These are phyloP conservation scores for Hyperopisus bebe DNA, from an alignment of 2,113 vertebrate species.

Conservation along the genomic window DNA sequence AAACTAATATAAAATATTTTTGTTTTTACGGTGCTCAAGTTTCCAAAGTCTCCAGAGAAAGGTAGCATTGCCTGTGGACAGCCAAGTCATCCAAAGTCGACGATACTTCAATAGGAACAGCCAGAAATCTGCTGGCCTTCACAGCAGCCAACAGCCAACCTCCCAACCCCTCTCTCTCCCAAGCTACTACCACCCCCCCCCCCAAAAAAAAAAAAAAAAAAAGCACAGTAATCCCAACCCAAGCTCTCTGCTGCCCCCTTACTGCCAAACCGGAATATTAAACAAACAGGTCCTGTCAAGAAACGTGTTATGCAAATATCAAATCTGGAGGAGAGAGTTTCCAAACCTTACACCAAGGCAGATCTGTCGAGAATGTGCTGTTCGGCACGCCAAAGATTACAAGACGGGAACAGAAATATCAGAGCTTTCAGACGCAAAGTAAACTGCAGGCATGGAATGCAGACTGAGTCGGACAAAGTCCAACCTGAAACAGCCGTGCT, in stretches of 20 bases:
- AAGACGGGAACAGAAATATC: background rate
- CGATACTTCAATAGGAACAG: background rate
- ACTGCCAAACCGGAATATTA: background rate
- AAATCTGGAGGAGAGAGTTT: background rate
- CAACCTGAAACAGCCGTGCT: background rate
- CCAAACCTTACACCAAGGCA: background rate
- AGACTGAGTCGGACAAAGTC: background rate
- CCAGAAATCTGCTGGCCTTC: background rate
- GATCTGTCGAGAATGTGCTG: too few relatives aligned
- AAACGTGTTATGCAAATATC: background rate
- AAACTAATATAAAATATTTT: background rate
- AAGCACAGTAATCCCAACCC: background rate
- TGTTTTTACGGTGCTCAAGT: slow-evolving; percentile 9
- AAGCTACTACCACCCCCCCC: background rate
- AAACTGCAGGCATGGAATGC: background rate
- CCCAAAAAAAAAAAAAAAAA: background rate
- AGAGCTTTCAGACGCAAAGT: background rate
- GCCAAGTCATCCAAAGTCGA: background rate
- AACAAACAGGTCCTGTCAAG: slow-evolving; percentile 7
- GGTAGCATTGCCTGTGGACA: background rate
- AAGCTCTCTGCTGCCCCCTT: slow-evolving; percentile 1
- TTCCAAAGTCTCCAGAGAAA: slow-evolving; percentile 3
- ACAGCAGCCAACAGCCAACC: background rate
- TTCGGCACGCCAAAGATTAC: background rate
- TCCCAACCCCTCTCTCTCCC: background rate